Evolutionary conservation across 2,888 invertebrate genomes (phyloP).

Genomic region (Limenitis camilla): DNA sequence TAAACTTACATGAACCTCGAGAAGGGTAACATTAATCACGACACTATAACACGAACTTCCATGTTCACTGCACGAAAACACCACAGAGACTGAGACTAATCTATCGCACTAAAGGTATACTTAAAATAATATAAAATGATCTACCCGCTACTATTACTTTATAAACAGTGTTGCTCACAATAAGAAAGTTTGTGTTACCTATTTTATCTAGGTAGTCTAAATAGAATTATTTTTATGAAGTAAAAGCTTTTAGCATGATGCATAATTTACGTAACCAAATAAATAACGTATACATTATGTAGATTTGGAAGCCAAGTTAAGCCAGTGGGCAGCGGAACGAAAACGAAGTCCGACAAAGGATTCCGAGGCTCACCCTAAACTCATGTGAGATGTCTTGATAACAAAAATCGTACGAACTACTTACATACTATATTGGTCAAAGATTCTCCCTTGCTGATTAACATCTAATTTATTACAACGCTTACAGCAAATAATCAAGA

Average conservation of each 20-base stretch:
- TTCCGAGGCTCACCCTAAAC: slow-evolving; percentile 24
- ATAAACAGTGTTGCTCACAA: no score
- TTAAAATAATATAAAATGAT: no score
- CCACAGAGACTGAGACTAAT: no score
- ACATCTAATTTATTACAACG: slow-evolving; percentile 46
- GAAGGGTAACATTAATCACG: no score
- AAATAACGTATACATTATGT: slow-evolving; percentile 8
- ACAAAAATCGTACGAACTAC: slow-evolving; percentile 28
- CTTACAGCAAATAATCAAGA: slow-evolving; percentile 47
- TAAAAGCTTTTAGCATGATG: no score
- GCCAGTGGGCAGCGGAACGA: slow-evolving; percentile 13
- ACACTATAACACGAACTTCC: no score
- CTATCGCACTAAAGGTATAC: no score
- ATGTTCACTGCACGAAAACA: no score
- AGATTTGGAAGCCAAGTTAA: slow-evolving; percentile 14
- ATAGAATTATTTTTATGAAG: no score
- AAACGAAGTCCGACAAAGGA: slow-evolving; percentile 30
- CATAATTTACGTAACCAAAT: background rate
- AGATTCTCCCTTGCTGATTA: slow-evolving; percentile 32
- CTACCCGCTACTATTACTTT: no score
- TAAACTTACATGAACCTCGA: no score
- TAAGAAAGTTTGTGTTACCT: background rate
- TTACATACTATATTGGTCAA: slow-evolving; percentile 29
- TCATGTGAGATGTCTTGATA: slow-evolving; percentile 29
- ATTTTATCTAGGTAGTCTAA: background rate